Base-by-base conservation (phyloP, 1,140 invertebrate species). In the Lordiphosa collinella region DNA sequence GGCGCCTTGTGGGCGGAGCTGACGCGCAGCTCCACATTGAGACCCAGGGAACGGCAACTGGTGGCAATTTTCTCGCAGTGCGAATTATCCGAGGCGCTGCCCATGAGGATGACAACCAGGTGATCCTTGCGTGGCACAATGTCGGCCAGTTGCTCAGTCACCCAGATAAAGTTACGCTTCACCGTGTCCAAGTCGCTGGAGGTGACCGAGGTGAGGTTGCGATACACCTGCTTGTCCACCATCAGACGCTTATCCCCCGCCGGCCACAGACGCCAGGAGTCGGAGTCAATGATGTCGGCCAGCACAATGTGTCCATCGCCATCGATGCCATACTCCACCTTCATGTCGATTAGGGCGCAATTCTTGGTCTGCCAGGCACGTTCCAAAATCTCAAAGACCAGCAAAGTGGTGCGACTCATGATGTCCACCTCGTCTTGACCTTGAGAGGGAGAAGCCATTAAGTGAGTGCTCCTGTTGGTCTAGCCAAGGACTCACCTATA, bases 191-290 rank as follows among this genome's bases (percentile, higher is more conserved):
- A 90, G 76, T 96, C 96, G 29, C 93, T 93, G 44, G 93, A 90
- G 0, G 97, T 99, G 0, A 99, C 98, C 0, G 90, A 92, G 5
- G 93, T 90, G 2, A 99, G 89, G 89, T 99, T 97, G 59, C 98
- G 92, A 90, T 99, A 99, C 0, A 99, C 96, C 91, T 99, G 98
- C 90, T 99, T 99, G 89, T 99, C 98, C 64, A 99, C 97, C 97
- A 99, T 99, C 32, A 99, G 90, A 58, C 96, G 91, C 75, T 97
- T 97, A 85, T 99, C 98, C 6, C 97, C 98, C 34, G 94, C 93
- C 2, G 98, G 98, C 98, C 98, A 99, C 1, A 99, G 90, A 41
- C 98, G 92, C 98, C 98, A 99, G 0, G 97, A 98, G 86, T 99
- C 98, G 41, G 96, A 99, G 86, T 99, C 98, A 67, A 99, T 99